Evolutionary conservation across 2,113 vertebrate species (phyloP), one percentile per base, ranked within the genome.

Genomic region (Cardinalis cardinalis): DNA sequence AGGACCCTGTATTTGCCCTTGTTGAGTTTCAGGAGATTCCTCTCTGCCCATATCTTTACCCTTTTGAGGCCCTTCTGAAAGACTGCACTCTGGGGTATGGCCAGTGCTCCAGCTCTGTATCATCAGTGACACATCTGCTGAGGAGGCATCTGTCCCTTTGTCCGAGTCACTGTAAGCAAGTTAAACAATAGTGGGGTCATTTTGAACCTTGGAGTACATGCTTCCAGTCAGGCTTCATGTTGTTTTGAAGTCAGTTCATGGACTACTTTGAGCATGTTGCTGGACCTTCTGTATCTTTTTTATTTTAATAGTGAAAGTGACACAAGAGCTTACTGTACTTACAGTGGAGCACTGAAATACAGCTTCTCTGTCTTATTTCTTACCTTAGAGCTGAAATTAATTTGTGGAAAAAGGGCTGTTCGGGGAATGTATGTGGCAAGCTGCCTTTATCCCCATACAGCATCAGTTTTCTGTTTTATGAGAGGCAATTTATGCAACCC

Each of bases 1-100:
- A 56, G 20, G 6, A 40, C 7, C 2, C 32, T 34, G 24, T 0
- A 1, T 34, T 40, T 69, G 6, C 19, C 5, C 1, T 10, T 41
- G 5, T 2, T 21, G 43, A 3, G 48, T 56, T 78, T 56, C 31
- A 63, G 24, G 14, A 2, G 1, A 13, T 17, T 77, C 23, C 4
- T 48, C 24, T 53, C 56, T 40, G 19, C 24, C 19, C 20, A 6
- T 34, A 16, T 59, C 32, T 41, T 34, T n/a, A 53, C 4, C 5
- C 16, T 34, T 2, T 5, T 7, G 10, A 48, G 48, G n/a, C 7
- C 29, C 12, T 26, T 75, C 36, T 61, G n/a, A 48, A n/a, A 2
- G 56, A 31, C 31, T 36, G 14, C 25, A 7, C 34, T 55, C 34
- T 41, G 11, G 7, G 17, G 7, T 63, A 12, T 7, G 14, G 34